Base-by-base conservation (phyloP, 2,113 vertebrate genomes). In the Pipra filicauda region DNA sequence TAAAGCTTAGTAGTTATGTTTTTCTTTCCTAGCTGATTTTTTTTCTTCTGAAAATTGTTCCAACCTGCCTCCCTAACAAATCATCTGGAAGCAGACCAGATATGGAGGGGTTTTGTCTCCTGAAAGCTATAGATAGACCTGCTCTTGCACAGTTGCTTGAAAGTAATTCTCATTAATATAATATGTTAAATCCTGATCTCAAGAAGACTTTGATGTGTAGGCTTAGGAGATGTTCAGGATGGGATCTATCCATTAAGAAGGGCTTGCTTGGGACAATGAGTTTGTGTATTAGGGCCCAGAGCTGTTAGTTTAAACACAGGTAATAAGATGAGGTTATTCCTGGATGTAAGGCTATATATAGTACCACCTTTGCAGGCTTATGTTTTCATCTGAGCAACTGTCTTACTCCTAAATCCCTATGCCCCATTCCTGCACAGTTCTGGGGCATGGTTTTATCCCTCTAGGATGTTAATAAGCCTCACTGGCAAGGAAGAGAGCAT, bases 401-500 rank as follows among this genome's bases (percentile, higher is more conserved):
- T 41, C 89, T 80, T 89, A 71, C 22, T 82, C 76, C 37, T 78
- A 94, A 89, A 92, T 94, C 73, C 79, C 59, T 39, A 12, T 57
- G 67, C 52, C 84, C 57, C 23, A 23, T 48, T 75, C 48, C 52
- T 59, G 30, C 44, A 78, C 48, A 71, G 69, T 95, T 80, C 85
- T 90, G 61, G 90, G 90, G 48, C 2, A 15, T 61, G 19, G 43
- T 44, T 95, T 90, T 84, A 90, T 95, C 65, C 83, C 73, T 88
- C 72, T 69, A 94, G 51, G 88, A 96, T 94, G 88, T 59, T 95
- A 94, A 89, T 96, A 96, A 95, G 79, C 79, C 83, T 84, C 90
- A 92, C 70, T 92, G 88, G 90, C 85, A 96, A 91, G 64, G 76
- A 96, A 91, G 51, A 95, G 78, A 95, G 35, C 85, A 83, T 93